Conservation (phyloP, 2,113 vertebrate species). For the Garra rufa region DNA sequence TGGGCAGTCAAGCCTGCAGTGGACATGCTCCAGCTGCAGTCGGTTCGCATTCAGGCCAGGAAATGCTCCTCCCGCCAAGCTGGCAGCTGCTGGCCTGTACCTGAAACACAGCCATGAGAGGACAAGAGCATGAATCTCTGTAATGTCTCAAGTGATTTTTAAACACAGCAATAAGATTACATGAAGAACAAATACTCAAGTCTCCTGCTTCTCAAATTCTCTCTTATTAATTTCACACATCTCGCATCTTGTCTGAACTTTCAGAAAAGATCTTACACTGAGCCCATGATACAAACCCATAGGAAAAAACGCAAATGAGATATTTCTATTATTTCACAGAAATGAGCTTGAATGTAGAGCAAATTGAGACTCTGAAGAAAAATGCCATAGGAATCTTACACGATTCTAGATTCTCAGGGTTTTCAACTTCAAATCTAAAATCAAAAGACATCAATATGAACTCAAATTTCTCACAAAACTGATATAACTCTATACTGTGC, state of each 20-base stretch:
- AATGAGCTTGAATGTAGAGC: background rate
- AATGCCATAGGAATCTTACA: background rate
- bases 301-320: background rate
- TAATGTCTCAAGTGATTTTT: background rate
- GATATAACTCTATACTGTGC: background rate
- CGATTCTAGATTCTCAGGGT: too few species aligned
- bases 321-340: background rate
- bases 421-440: background rate
- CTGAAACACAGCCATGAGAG: conserved; percentile 64
- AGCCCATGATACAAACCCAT: background rate
- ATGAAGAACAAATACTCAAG: background rate
- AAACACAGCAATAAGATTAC: background rate
- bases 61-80: conserved; percentile 72
- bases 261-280: background rate
- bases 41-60: conserved; percentile 80
- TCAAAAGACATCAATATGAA: background rate
- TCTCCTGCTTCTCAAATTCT: background rate
- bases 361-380: background rate
- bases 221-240: background rate
- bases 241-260: background rate
- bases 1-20: conserved; percentile 90
- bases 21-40: conserved; percentile 85
- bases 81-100: conserved; percentile 66
- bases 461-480: background rate
- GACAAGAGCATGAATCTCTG: conserved; percentile 48